These are phyloP conservation scores for Pseudorhiza aurosa DNA, from an alignment of 30 jellyfish, hydroid and myxozoan genomes.

Conservation along the genomic window DNA sequence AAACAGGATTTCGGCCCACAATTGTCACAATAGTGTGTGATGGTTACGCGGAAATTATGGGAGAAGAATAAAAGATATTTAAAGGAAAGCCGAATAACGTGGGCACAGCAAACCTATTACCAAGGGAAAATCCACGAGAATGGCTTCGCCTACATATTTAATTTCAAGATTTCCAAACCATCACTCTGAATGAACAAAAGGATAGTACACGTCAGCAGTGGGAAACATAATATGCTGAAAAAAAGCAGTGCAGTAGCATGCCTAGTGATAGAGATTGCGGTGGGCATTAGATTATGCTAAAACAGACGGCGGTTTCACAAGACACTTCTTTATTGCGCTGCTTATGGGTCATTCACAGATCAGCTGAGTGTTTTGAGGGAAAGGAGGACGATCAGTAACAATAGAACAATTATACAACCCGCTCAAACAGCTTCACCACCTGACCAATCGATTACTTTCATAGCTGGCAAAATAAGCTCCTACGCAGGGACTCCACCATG, in stretches of 20 bases:
- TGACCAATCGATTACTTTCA: background rate
- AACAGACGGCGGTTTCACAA: conserved; percentile 26
- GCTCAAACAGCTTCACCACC: background rate
- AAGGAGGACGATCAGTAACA: background rate
- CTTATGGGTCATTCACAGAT: conserved; percentile 13
- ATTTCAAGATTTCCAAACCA: background rate
- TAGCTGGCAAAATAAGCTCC: background rate
- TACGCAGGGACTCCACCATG: background rate
- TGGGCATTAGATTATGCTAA: background rate
- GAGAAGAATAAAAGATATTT: no score
- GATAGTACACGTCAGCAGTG: background rate
- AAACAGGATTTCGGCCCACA: no score
- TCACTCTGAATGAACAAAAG: background rate
- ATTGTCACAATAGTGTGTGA: no score
- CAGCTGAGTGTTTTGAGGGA: background rate
- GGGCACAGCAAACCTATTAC: no score
- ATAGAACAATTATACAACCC: conserved; percentile 5
- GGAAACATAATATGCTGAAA: background rate
- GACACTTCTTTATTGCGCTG: background rate
- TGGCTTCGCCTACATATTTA: background rate
- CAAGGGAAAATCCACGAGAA: background rate
- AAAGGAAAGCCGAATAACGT: no score
- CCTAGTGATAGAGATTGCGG: conserved; percentile 19
- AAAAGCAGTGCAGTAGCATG: background rate
- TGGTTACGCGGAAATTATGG: no score